Percentiles rank a stretch among this genome's conserved stretches.
Conservation (phyloP, 2,113 vertebrate species). For the Lamprologus speciosus region DNA sequence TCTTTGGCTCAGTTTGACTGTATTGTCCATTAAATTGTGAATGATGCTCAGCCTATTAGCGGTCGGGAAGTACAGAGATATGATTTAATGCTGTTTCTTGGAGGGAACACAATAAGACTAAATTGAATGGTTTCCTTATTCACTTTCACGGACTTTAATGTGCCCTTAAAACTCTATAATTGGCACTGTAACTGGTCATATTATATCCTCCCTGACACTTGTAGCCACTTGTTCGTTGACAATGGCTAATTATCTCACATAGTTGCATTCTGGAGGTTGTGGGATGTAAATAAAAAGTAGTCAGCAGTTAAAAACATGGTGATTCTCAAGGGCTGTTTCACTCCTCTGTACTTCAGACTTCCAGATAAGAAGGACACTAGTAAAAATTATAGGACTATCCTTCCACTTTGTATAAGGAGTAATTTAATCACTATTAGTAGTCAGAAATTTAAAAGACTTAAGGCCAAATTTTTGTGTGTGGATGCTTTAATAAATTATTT, state of each 20-base stretch:
- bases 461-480: not conserved
- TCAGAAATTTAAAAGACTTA: not conserved
- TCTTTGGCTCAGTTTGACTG: slow-evolving; percentile 1
- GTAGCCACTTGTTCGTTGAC: slow-evolving; percentile 13
- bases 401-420: not conserved
- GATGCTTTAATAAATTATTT: not conserved
- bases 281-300: not conserved
- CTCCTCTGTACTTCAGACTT: not conserved
- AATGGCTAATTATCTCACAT: slow-evolving; percentile 12
- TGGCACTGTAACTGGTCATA: not conserved
- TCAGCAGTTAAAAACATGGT: not conserved
- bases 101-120: slow-evolving; percentile 23
- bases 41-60: slow-evolving; percentile 17
- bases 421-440: not conserved
- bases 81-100: slow-evolving; percentile 32
- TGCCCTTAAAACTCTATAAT: slow-evolving; percentile 10
- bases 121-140: slow-evolving; percentile 20
- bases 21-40: slow-evolving; percentile 22
- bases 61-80: not conserved
- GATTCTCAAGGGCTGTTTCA: not conserved
- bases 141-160: slow-evolving; percentile 33
- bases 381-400: not conserved
- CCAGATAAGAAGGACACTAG: not conserved
- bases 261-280: not conserved
- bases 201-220: slow-evolving; percentile 3